Evolutionary conservation across 1,140 invertebrate species (phyloP).

Genomic region (Zaprionus vittiger): DNA sequence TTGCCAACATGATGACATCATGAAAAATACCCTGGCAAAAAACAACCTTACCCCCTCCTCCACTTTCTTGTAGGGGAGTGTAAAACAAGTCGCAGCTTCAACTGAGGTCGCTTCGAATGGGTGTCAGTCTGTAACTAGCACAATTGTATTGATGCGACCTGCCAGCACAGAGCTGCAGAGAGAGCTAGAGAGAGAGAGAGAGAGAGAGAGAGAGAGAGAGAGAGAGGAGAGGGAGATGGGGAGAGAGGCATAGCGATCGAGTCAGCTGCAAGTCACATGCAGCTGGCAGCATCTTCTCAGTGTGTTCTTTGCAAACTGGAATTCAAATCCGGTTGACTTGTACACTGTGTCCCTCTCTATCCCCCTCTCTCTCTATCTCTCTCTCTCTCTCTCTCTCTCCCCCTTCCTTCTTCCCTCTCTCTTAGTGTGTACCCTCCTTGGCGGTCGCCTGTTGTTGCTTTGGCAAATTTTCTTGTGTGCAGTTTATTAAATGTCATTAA

Average conservation of each 20-base stretch:
- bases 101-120: conserved; percentile 54
- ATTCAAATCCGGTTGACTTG: conserved; percentile 70
- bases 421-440: not conserved
- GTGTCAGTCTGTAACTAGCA: conserved; percentile 74
- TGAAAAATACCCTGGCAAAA: conserved; percentile 4
- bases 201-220: not conserved
- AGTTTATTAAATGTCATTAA: conserved; percentile 79
- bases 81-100: conserved; percentile 15
- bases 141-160: conserved; percentile 56
- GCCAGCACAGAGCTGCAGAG: not conserved
- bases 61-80: not conserved
- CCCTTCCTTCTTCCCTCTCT: not conserved
- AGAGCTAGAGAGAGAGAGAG: not conserved
- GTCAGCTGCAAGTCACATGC: conserved; percentile 9
- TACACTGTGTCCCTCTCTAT: not conserved
- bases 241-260: not conserved
- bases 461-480: conserved; percentile 49
- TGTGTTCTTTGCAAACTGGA: conserved; percentile 55
- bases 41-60: not conserved
- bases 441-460: not conserved
- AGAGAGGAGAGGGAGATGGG: too few species aligned
- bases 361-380: not conserved
- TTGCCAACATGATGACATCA: conserved; percentile 14
- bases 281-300: conserved; percentile 13
- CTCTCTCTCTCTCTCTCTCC: not conserved